These are phyloP conservation scores for Cryptocephalus primarius DNA, from an alignment of 2,888 invertebrate genomes.

Conservation along the genomic window DNA sequence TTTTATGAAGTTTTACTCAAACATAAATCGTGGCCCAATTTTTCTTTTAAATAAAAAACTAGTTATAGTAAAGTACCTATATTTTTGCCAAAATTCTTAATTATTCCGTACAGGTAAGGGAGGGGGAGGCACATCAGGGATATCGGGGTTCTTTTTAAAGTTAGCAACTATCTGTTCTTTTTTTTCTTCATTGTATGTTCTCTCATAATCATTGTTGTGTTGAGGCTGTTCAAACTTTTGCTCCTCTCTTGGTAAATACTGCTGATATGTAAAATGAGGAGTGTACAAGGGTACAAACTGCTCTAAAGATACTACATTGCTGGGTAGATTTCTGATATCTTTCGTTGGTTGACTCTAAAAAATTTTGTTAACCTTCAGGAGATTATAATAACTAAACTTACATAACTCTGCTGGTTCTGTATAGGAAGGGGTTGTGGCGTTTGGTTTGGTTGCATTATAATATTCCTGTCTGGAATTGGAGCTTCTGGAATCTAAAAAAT, in stretches of 20 bases:
- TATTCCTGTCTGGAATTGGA: too few species aligned
- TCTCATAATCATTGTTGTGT: not conserved
- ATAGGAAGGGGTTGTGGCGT: too few species aligned
- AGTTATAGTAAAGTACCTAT: too few species aligned
- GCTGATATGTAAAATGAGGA: not conserved
- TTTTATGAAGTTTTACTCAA: too few species aligned
- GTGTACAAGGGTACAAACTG: not conserved
- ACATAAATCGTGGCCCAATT: too few species aligned
- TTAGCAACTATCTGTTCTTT: slow-evolving; percentile 20
- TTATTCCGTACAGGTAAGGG: slow-evolving; percentile 16
- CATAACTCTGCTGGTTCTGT: too few species aligned
- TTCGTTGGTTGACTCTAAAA: too few species aligned
- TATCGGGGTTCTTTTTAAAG: slow-evolving; percentile 20
- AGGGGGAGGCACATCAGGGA: slow-evolving; percentile 23
- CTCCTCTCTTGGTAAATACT: not conserved
- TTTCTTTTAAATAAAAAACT: too few species aligned
- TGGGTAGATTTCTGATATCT: not conserved
- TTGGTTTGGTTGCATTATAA: too few species aligned
- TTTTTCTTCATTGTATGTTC: not conserved
- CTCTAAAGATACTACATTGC: not conserved
- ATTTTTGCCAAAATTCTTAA: not conserved
- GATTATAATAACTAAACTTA: too few species aligned
- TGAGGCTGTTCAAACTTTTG: not conserved
- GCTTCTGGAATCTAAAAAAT: too few species aligned
- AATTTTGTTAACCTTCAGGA: too few species aligned